Conservation (phyloP, 2,797 vertebrate species). For the Hypotaenidia okinawae region DNA sequence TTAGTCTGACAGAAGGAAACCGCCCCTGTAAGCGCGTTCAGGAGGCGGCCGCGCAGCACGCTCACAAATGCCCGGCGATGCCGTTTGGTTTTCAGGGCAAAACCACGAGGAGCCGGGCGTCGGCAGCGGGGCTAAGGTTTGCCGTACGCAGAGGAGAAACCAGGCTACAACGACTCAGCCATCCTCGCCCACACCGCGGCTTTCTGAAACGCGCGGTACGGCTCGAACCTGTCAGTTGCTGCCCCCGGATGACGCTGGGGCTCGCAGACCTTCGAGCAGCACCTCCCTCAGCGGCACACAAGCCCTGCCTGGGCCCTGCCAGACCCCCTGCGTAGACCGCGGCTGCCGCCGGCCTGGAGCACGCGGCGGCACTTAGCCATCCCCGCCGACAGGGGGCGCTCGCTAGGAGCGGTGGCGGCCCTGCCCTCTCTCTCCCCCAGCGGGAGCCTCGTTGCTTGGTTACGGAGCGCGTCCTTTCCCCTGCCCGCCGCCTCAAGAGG, state of each 20-base stretch:
- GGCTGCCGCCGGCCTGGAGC: too few relatives aligned
- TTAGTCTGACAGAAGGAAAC: background rate
- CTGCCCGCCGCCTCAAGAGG: background rate
- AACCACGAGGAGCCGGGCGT: background rate
- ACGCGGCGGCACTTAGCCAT: too few relatives aligned
- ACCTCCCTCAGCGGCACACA: fast-evolving
- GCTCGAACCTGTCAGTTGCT: fast-evolving
- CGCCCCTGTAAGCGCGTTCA: fast-evolving
- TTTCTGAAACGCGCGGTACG: fast-evolving
- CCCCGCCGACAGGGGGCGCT: background rate
- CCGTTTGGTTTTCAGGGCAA: background rate
- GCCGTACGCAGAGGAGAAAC: fast-evolving
- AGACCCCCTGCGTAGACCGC: fast-evolving
- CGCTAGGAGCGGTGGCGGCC: fast-evolving
- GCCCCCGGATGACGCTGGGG: fast-evolving
- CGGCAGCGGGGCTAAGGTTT: background rate
- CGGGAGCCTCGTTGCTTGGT: background rate
- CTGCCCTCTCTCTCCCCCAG: background rate
- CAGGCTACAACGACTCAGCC: fast-evolving
- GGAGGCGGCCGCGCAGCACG: fast-evolving
- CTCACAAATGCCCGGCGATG: background rate
- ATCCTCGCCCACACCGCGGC: fast-evolving
- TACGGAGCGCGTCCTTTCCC: background rate
- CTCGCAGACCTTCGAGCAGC: fast-evolving
- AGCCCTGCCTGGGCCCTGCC: background rate